A percentile compares a stretch with the other conserved stretches of the same genome.
Evolutionary conservation across 2,113 vertebrate species (phyloP).

Genomic region (Oncorhynchus masou): DNA sequence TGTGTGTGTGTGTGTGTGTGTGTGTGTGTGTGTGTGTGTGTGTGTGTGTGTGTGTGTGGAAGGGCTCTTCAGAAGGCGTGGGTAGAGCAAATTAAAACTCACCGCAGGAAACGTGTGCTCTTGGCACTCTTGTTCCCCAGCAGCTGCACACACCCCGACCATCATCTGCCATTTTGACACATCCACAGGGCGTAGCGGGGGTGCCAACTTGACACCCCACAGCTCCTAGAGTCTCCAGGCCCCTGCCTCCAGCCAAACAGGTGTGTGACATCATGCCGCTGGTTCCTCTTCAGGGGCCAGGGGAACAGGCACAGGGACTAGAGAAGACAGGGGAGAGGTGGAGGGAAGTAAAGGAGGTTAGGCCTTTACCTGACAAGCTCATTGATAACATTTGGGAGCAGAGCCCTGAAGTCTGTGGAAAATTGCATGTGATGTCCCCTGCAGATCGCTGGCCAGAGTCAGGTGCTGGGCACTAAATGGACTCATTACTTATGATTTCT

Average conservation of each 20-base stretch:
- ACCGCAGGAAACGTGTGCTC: constrained; percentile 82
- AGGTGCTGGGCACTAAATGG: constrained; percentile 80
- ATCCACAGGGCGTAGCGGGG: constrained; percentile 79
- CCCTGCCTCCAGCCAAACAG: constrained; percentile 92
- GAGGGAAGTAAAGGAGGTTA: constrained; percentile 90
- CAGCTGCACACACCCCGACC: constrained; percentile 87
- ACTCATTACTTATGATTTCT: constrained; percentile 78
- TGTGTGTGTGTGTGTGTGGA: constrained; percentile 51
- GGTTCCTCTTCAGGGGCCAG: constrained; percentile 75
- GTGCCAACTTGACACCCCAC: constrained; percentile 76
- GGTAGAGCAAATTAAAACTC: constrained; percentile 82
- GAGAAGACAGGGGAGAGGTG: constrained; percentile 74
- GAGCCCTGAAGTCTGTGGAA: constrained; percentile 84
- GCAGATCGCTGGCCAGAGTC: constrained; percentile 79
- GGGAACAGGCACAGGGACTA: constrained; percentile 75
- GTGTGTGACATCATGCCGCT: constrained; percentile 89
- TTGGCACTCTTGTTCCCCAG: constrained; percentile 85
- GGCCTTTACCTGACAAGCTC: constrained; percentile 88
- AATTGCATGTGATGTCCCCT: constrained; percentile 88
- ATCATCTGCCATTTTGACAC: constrained; percentile 82
- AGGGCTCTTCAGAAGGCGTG: constrained; percentile 75
- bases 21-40: no score
- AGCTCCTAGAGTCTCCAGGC: constrained; percentile 75
- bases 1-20: no score
- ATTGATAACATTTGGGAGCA: constrained; percentile 90